Percentiles rank a stretch among this genome's conserved stretches.
Conservation (phyloP, 2,888 invertebrate species). For the Phorcus lineatus region DNA sequence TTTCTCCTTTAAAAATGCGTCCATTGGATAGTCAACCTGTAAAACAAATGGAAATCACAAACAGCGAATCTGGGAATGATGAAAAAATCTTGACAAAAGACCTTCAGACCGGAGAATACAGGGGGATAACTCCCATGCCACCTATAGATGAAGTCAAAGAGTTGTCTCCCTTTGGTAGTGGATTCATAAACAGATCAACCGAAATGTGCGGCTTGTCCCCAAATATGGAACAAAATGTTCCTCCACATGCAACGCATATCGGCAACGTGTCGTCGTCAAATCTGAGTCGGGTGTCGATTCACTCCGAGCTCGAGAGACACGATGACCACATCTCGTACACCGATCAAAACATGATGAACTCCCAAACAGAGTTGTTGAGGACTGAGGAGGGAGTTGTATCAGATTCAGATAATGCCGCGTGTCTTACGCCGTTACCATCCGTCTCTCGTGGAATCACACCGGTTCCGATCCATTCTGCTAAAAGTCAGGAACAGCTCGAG, state of each 20-base stretch:
- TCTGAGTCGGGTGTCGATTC: neutral
- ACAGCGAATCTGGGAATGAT: neutral
- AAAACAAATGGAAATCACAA: too few relatives aligned
- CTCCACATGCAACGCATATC: neutral
- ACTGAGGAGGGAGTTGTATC: neutral
- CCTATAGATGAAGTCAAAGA: neutral
- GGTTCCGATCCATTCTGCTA: neutral
- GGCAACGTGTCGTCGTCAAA: neutral
- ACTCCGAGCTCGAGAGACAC: neutral
- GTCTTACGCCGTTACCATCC: neutral
- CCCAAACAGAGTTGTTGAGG: constrained; percentile 1
- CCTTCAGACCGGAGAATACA: neutral
- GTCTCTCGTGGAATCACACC: neutral
- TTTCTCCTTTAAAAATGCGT: too few relatives aligned
- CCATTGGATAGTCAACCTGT: too few relatives aligned
- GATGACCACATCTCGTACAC: neutral
- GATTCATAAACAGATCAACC: neutral
- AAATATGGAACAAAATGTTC: constrained; percentile 1
- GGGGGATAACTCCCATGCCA: constrained; percentile 3
- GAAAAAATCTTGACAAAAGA: neutral
- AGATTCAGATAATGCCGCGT: neutral
- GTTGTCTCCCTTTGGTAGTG: neutral
- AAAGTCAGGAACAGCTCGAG: neutral
- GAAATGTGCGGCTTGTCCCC: neutral
- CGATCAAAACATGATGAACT: neutral